phyloP scores from a whole-genome alignment of 2,113 vertebrate genomes.

The Xerus inauris region DNA sequence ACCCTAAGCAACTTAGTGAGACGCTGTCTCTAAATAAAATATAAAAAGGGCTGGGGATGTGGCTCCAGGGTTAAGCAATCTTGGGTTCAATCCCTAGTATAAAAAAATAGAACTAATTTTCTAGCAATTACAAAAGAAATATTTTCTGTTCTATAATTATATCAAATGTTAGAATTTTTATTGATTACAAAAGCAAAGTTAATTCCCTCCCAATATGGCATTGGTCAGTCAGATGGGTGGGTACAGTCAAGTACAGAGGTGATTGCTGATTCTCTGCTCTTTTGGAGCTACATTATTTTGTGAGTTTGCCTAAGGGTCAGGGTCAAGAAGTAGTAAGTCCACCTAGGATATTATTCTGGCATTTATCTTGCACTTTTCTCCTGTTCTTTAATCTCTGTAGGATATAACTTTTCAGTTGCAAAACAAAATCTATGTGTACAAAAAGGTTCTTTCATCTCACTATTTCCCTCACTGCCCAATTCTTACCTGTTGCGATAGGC shows the following conservation, averaged over 20 bases:
- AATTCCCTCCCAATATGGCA: neutral
- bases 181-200: neutral
- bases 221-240: neutral
- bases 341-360: neutral
- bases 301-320: neutral
- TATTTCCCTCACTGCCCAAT: neutral
- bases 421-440: neutral
- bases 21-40: too few relatives aligned
- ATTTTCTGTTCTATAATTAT: neutral
- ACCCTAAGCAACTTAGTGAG: too few relatives aligned
- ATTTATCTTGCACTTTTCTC: slow-evolving; percentile 2
- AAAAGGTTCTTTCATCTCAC: neutral
- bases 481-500: neutral
- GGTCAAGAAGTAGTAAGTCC: neutral
- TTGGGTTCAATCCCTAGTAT: too few relatives aligned
- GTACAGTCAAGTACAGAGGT: neutral
- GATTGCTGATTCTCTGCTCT: neutral
- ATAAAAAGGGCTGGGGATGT: too few relatives aligned
- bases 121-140: neutral
- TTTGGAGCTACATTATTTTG: neutral
- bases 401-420: neutral
- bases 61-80: too few relatives aligned
- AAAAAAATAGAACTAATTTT: neutral
- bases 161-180: neutral
- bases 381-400: neutral